A percentile compares a stretch with the other conserved stretches of the same genome.
phyloP scores from a whole-genome alignment of 1,140 invertebrate species.

The Drosophila nigromelanica region DNA sequence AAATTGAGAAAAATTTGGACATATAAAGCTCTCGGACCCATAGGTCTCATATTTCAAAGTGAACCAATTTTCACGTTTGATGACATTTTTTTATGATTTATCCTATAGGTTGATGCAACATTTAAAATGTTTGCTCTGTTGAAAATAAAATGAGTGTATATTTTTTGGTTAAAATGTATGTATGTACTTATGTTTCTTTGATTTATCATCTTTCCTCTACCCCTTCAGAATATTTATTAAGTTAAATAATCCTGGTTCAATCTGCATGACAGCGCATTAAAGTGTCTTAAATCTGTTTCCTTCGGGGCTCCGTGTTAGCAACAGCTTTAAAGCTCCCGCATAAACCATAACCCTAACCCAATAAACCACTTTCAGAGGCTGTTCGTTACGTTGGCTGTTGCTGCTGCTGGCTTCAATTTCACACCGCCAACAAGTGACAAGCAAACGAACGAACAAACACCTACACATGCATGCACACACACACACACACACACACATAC shows the following conservation, averaged over 20 bases:
- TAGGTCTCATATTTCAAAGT: too few species aligned
- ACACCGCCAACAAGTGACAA: conserved; percentile 77
- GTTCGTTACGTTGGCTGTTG: conserved; percentile 47
- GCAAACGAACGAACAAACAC: conserved; percentile 47
- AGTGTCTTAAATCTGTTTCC: neutral
- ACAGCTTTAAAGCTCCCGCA: conserved; percentile 34
- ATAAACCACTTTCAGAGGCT: conserved; percentile 70
- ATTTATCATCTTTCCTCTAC: too few species aligned
- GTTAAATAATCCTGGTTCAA: conserved; percentile 1
- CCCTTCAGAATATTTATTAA: neutral
- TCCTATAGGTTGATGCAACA: neutral
- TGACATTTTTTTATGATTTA: too few species aligned
- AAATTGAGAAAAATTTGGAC: too few species aligned
- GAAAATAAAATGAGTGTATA: too few species aligned
- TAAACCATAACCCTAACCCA: conserved; percentile 65
- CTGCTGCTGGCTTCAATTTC: conserved; percentile 69
- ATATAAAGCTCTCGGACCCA: too few species aligned
- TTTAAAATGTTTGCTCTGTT: neutral
- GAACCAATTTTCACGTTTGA: too few species aligned
- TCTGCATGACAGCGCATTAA: conserved; percentile 27
- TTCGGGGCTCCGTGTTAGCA: neutral
- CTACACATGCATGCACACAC: conserved; percentile 16
- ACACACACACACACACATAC: conserved; percentile 1
- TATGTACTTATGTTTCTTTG: neutral
- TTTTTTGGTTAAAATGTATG: neutral